phyloP scores from a whole-genome alignment of 2,113 vertebrate genomes.

The Caloenas nicobarica region DNA sequence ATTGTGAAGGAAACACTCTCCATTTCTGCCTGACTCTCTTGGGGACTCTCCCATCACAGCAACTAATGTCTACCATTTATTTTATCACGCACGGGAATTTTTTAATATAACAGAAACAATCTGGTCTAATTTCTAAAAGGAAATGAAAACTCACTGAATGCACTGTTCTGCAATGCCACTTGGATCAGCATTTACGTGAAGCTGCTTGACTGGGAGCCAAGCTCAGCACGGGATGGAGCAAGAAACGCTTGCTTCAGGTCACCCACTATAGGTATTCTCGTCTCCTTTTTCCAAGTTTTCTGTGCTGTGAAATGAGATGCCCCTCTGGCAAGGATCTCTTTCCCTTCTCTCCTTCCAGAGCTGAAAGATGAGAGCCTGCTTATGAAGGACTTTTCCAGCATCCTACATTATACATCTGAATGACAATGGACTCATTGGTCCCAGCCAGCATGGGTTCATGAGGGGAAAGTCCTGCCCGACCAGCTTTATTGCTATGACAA shows the following conservation, averaged over 20 bases:
- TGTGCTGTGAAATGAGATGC: neutral
- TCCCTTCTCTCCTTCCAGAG: neutral
- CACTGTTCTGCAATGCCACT: neutral
- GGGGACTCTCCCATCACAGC: neutral
- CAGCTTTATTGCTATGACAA: no score
- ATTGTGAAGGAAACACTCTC: neutral
- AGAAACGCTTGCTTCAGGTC: neutral
- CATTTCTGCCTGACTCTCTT: neutral
- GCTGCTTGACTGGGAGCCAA: neutral
- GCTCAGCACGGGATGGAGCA: neutral
- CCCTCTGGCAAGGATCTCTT: neutral
- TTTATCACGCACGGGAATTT: neutral
- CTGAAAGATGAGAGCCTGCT: neutral
- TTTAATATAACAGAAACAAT: neutral
- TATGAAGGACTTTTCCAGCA: neutral
- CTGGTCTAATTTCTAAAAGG: neutral
- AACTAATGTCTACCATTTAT: neutral
- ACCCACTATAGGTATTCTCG: neutral
- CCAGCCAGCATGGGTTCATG: no score
- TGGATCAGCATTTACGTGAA: fast-evolving
- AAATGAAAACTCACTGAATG: neutral
- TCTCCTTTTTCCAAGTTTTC: neutral
- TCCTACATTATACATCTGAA: no score
- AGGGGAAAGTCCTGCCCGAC: no score
- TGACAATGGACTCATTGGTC: no score